Conservation (phyloP, 2,113 vertebrate genomes). For the Cebus imitator region DNA sequence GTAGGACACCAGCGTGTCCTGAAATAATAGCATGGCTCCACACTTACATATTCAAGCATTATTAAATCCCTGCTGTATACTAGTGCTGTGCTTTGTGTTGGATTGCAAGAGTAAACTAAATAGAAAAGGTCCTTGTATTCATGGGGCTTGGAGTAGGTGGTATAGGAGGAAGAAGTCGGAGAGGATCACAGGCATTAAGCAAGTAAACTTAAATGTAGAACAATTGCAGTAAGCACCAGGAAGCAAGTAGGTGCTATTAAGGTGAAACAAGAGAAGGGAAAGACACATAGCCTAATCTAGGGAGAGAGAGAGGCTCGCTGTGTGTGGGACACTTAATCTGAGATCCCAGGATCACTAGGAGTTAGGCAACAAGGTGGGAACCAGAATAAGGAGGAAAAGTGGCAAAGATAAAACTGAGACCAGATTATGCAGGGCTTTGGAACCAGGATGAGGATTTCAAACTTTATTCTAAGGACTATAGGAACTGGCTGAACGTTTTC, state of each 20-base stretch:
- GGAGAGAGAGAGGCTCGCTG: neutral
- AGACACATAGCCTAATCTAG: neutral
- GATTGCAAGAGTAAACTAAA: neutral
- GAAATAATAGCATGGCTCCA: neutral
- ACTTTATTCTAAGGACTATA: neutral
- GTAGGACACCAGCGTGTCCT: neutral
- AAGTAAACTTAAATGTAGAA: neutral
- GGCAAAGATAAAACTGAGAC: neutral
- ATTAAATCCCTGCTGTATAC: neutral
- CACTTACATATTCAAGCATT: neutral
- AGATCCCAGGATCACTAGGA: neutral
- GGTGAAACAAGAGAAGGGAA: neutral
- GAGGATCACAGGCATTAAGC: neutral
- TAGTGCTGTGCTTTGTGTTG: neutral
- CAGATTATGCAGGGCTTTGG: neutral
- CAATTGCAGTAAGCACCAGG: neutral
- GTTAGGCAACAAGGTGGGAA: neutral
- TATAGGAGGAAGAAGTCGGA: accelerated
- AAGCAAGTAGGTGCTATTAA: neutral
- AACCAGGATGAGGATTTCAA: neutral
- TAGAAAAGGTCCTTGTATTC: neutral
- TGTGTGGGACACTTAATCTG: neutral
- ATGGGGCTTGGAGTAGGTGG: neutral
- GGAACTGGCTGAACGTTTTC: neutral
- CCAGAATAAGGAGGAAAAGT: neutral